Conservation (phyloP, 2,888 invertebrate species). For the Lordiphosa fenestrarum region DNA sequence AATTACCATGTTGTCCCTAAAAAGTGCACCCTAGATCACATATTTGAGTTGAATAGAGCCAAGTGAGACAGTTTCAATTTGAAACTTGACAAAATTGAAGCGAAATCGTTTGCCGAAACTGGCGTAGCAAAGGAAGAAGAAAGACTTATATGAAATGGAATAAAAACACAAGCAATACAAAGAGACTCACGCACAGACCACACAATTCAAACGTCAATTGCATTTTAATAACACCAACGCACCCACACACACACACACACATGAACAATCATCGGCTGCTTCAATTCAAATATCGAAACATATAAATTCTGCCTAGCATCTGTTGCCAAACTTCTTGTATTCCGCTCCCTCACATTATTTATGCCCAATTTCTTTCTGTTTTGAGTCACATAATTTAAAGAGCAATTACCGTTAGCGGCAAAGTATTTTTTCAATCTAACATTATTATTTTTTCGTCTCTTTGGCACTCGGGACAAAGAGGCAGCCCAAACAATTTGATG, state of each 20-base stretch:
- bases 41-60: too few relatives aligned
- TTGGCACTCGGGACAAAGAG: constrained; percentile 36
- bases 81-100: too few relatives aligned
- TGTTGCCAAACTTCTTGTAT: constrained; percentile 13
- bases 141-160: background rate
- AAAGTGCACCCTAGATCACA: too few relatives aligned
- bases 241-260: constrained; percentile 14
- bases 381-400: constrained; percentile 1
- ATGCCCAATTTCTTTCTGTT: constrained; percentile 31
- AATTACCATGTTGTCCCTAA: too few relatives aligned
- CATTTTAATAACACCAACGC: constrained; percentile 64
- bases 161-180: constrained; percentile 19
- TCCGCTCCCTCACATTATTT: constrained; percentile 39
- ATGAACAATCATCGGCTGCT: constrained; percentile 25
- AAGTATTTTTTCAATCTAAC: constrained; percentile 43
- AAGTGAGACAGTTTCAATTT: too few relatives aligned
- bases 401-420: constrained; percentile 3
- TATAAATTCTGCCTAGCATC: too few relatives aligned
- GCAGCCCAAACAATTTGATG: constrained; percentile 70
- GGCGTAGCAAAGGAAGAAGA: too few relatives aligned
- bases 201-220: constrained; percentile 55
- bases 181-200: constrained; percentile 4
- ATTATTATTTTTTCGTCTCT: constrained; percentile 52
- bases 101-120: background rate
- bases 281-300: constrained; percentile 18